Base-by-base conservation (phyloP, 2,797 vertebrate genomes). In the Trematomus bernacchii region DNA sequence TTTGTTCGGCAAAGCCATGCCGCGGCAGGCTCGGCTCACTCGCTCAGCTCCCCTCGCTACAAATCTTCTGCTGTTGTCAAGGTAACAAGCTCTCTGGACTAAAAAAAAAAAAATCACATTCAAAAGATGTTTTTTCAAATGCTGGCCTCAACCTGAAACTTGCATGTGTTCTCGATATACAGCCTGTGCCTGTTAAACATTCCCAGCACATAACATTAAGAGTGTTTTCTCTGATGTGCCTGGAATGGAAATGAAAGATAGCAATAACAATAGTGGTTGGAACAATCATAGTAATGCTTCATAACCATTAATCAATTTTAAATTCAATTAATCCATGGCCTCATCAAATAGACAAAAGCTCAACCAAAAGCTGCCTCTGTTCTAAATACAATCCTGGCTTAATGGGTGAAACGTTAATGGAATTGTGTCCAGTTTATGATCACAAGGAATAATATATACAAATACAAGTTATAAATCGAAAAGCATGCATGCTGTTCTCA, bases 41-140 rank as follows among this genome's bases (percentile, higher is more conserved):
- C 67, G 53, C 90, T 88, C 86, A 51, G 79, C 76, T 84, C 81
- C 71, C 68, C 81, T 87, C 85, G 87, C 91, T 89, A 90, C 66
- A 75, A 87, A 89, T 91, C 80, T 84, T 90, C 88, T 89, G 89
- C 90, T 93, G 94, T 96, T 95, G 95, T 95, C 95, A 95, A 94
- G 94, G 94, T 94, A 95, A 95, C 95, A 87, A 84, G 89, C 91
- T 87, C 87, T 93, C 84, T 82, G 80, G 85, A 91, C 81, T 75
- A 77, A 77, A 66, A 77, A 78, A 82, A 85, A 87, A 37, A 9
- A 9, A 37, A 48, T 88, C 77, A 86, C 83, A 89, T 92, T 92
- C 82, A 90, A 89, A 92, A 92, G 84, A 87, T 82, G 70, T 61
- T 66, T 87, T 90, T 89, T 85, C 71, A 91, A 92, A 93, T 71